Conservation (phyloP, 2,113 vertebrate species). For the Piaya cayana region DNA sequence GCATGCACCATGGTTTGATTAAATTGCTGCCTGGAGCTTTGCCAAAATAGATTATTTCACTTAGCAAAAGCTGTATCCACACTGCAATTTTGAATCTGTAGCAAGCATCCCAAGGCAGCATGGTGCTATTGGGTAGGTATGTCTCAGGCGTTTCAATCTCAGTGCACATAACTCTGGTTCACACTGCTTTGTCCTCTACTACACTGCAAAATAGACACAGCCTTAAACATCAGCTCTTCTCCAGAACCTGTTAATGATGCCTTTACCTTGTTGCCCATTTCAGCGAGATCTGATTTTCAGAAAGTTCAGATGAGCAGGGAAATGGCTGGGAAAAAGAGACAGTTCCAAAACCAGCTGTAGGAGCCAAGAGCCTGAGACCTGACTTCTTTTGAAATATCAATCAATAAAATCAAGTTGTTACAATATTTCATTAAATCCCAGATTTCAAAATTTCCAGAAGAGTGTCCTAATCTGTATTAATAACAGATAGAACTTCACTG, state of each 20-base stretch:
- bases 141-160: not conserved
- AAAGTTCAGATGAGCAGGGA: not conserved
- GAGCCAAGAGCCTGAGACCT: not conserved
- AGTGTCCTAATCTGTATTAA: not conserved
- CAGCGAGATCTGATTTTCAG: not conserved
- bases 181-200: not conserved
- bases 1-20: not conserved
- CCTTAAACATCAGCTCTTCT: not conserved
- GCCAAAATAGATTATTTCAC: slow-evolving; percentile 40
- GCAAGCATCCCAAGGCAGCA: not conserved
- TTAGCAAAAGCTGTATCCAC: not conserved
- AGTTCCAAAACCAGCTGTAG: not conserved
- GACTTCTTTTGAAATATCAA: not conserved
- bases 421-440: not conserved
- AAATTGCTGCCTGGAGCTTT: slow-evolving; percentile 47
- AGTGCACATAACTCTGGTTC: not conserved
- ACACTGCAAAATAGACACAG: not conserved
- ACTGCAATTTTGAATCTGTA: not conserved
- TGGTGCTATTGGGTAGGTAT: not conserved
- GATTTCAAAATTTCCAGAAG: not conserved
- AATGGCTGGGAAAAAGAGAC: not conserved
- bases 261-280: not conserved
- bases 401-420: not conserved
- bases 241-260: not conserved
- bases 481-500: not conserved